Percentiles rank a stretch among this genome's conserved stretches.
Conservation (phyloP, 2,113 vertebrate genomes). For the Platichthys flesus region DNA sequence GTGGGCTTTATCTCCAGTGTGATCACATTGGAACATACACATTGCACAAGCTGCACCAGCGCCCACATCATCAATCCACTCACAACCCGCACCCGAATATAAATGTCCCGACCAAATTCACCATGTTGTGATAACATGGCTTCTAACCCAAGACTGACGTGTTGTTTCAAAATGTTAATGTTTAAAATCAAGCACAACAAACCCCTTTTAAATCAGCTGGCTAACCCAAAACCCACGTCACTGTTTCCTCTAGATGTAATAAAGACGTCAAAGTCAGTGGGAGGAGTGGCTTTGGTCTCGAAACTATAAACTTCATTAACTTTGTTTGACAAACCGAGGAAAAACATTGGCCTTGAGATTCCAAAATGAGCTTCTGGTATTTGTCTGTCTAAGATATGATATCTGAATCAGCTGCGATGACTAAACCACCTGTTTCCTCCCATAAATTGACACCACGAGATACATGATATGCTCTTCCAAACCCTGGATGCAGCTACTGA, state of each 20-base stretch:
- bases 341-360: constrained; percentile 26
- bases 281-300: neutral
- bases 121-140: constrained; percentile 15
- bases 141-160: neutral
- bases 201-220: constrained; percentile 5
- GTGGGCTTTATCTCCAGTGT: constrained; percentile 31
- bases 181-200: neutral
- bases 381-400: neutral
- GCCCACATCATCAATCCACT: constrained; percentile 23
- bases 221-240: neutral
- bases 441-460: constrained; percentile 4
- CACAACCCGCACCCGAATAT: constrained; percentile 20
- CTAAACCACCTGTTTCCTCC: neutral
- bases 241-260: neutral
- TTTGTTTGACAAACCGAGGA: constrained; percentile 17
- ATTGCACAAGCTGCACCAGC: neutral
- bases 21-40: constrained; percentile 16
- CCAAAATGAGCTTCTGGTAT: constrained; percentile 8
- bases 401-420: constrained; percentile 20
- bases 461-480: constrained; percentile 22
- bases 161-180: constrained; percentile 15
- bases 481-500: constrained; percentile 15
- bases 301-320: constrained; percentile 10
- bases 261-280: neutral
- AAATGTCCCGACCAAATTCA: constrained; percentile 21